Base-by-base conservation (phyloP, 2,797 vertebrate species). In the Allobates femoralis region DNA sequence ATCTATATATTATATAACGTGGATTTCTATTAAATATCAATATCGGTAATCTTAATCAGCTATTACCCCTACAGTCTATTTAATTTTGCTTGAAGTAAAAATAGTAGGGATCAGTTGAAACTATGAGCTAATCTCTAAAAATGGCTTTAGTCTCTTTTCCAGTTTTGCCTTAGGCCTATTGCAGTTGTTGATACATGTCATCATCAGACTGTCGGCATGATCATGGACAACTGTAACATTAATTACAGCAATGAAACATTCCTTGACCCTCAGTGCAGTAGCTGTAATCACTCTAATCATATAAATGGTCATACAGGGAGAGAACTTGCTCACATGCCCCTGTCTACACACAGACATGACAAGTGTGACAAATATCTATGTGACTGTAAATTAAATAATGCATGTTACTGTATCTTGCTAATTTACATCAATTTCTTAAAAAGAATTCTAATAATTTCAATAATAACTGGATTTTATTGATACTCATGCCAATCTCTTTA, bases 161-260 rank as follows among this genome's bases (percentile, higher is more conserved):
- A 30, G 14, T 77, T 34, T n/a, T 62, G 32, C 55, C 32, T 37
- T 3, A 37, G 55, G 55, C 53, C 19, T 60, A 26, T 32, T 60
- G 77, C 77, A 79, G 77, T 79, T 79, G 55, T 79, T 62, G 77
- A 37, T 26, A 26, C 32, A 62, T 79, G 77, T 79, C 77, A 79
- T 53, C 74, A 26, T 79, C 76, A 79, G 32, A 21, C 51, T 77
- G 51, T 77, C 53, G 28, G 53, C 26, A 16, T n/a, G 14, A 37
- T 23, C 1, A 62, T 0, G 77, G 77, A 79, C 77, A 79, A 60
- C 77, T 60, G 77, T 26, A 79, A 62, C 77, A 26, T 60, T 60
- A 60, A 62, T 60, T 41, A 62, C 77, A 41, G 77, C 56, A 50
- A 12, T 23, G 23, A 26, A 60, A 79, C 77, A 58, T 62, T 79